phyloP scores from a whole-genome alignment of 2,113 vertebrate genomes.

The Grammatotria lemairii region DNA sequence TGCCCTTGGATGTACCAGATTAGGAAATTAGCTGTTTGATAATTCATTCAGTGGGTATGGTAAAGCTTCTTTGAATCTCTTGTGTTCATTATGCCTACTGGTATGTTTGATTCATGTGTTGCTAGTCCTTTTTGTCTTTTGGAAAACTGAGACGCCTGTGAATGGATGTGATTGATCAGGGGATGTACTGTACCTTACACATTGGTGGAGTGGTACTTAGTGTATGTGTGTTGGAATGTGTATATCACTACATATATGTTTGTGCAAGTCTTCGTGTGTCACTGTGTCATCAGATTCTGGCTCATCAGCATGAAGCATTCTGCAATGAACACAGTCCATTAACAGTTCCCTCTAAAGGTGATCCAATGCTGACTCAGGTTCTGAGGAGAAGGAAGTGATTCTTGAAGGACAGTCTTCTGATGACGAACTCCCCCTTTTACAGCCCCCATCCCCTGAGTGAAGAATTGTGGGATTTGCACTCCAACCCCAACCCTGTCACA shows the following conservation, averaged over 20 bases:
- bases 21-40: background rate
- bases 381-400: background rate
- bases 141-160: background rate
- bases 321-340: constrained; percentile 48
- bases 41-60: background rate
- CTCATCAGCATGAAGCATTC: constrained; percentile 3
- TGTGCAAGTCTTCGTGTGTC: background rate
- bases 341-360: constrained; percentile 22
- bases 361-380: constrained; percentile 47
- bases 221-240: background rate
- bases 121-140: background rate
- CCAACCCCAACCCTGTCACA: constrained; percentile 13
- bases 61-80: background rate
- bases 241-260: background rate
- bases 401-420: constrained; percentile 38
- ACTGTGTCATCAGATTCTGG: background rate
- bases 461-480: constrained; percentile 36
- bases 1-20: constrained; percentile 10
- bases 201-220: background rate
- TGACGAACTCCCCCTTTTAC: background rate
- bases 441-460: background rate
- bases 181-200: background rate
- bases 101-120: constrained; percentile 4
- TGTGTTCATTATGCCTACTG: background rate
- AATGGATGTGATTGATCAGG: constrained; percentile 12